These are phyloP conservation scores for Diabrotica undecimpunctata DNA, from an alignment of 1,140 invertebrate species.

Conservation along the genomic window DNA sequence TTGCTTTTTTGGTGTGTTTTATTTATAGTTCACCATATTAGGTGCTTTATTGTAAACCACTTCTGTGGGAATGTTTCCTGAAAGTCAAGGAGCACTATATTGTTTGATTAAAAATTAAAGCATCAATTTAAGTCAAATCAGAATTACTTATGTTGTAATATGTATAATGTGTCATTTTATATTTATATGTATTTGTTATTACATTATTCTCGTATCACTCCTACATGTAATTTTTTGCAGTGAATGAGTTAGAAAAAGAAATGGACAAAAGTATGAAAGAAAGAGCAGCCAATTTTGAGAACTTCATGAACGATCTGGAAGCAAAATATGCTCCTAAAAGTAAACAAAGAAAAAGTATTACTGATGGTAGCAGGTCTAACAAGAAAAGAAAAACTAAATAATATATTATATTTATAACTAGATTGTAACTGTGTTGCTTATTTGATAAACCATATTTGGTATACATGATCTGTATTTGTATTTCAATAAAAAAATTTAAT, in stretches of 20 bases:
- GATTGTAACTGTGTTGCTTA: not conserved
- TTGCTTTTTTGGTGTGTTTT: no score
- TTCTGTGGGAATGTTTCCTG: no score
- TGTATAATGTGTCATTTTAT: no score
- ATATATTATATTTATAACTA: not conserved
- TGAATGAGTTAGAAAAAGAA: conserved; percentile 27
- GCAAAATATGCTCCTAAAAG: conserved; percentile 31
- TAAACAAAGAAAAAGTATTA: conserved; percentile 9
- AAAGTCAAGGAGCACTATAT: no score
- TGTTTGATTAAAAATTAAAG: no score
- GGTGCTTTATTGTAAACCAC: no score
- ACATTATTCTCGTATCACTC: no score
- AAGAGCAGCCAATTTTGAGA: conserved; percentile 23
- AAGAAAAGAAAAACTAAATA: conserved; percentile 6
- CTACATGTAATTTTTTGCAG: conserved; percentile 19
- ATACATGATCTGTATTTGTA: not conserved
- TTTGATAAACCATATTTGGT: not conserved
- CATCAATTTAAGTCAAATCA: no score
- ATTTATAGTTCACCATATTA: no score
- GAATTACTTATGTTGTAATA: no score
- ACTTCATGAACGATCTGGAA: conserved; percentile 31
- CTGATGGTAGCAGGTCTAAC: not conserved
- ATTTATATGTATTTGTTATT: no score
- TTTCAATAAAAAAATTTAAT: not conserved
- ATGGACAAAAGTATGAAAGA: conserved; percentile 25